Evolutionary conservation across 2,113 vertebrate genomes (phyloP), one percentile per base, ranked within the genome.

Genomic region (Chlamydotis undulata): DNA sequence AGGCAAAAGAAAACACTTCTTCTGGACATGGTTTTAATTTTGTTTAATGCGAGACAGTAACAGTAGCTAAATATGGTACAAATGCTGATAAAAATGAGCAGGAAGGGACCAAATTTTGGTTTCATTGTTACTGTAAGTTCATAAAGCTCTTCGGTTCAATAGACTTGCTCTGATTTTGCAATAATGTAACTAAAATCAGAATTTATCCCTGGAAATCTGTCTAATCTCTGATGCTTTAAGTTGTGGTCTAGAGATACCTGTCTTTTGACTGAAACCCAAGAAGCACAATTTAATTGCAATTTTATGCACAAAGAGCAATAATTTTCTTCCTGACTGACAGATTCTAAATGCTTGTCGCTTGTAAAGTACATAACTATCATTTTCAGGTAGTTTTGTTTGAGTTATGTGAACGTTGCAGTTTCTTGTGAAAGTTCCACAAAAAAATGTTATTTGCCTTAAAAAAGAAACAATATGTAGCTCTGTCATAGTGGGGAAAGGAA

Each of bases 271-370:
- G 77, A 94, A 96, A 92, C 65, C 75, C 53, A 94, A 95, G 93
- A 82, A 90, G 93, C 85, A 83, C 93, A 82, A 91, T 96, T 95
- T 95, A 96, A 97, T 97, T 97, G 92, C 87, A 91, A 81, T 95
- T 96, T 89, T 94, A 91, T 91, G 87, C 90, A 90, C 87, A 90
- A 89, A 96, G 93, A 90, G 67, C 68, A 96, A 92, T 96, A 91
- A 97, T 97, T 97, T 97, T 89, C 93, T 74, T 87, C 43, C 65
- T 96, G 93, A 97, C 67, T 97, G 96, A 96, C 94, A 94, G 47
- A 35, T 80, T 95, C 90, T 96, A 93, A 97, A 95, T 90, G 91
- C 85, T 53, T 97, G 94, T 97, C 96, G 96, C 93, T 96, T 96
- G 64, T 79, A 94, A 96, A 95, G 89, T 74, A 87, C 87, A 53